Percentiles rank a stretch among this genome's conserved stretches.
phyloP scores from a whole-genome alignment of 2,797 vertebrate species.

The Agapornis canus region DNA sequence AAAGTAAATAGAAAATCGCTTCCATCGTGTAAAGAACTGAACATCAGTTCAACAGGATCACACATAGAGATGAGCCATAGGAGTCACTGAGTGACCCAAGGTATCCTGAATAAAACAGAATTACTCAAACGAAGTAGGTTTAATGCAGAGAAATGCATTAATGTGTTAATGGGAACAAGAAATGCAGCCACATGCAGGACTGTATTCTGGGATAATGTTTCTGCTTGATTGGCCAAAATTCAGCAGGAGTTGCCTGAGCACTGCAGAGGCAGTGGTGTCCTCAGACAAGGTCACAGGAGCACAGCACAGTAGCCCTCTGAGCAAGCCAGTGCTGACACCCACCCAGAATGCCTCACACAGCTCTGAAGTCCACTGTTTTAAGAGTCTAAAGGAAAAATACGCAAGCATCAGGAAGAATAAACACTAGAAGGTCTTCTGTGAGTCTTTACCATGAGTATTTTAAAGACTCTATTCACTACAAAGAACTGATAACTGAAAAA shows the following conservation, averaged over 20 bases:
- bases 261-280: background rate
- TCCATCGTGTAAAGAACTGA: background rate
- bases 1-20: background rate
- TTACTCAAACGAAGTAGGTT: background rate
- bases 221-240: background rate
- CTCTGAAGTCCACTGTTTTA: background rate
- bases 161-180: background rate
- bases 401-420: background rate
- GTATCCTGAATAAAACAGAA: background rate
- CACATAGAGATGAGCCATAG: background rate
- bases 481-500: background rate
- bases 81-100: background rate
- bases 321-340: background rate
- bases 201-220: background rate
- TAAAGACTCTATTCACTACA: background rate
- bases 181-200: background rate
- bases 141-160: background rate
- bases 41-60: background rate
- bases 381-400: background rate
- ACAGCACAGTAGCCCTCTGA: background rate
- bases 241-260: background rate
- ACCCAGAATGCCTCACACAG: background rate
- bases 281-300: background rate
- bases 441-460: background rate
- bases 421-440: background rate